These are phyloP conservation scores for Sminthurinus aureus DNA, from an alignment of 2,888 invertebrate species.

Conservation along the genomic window DNA sequence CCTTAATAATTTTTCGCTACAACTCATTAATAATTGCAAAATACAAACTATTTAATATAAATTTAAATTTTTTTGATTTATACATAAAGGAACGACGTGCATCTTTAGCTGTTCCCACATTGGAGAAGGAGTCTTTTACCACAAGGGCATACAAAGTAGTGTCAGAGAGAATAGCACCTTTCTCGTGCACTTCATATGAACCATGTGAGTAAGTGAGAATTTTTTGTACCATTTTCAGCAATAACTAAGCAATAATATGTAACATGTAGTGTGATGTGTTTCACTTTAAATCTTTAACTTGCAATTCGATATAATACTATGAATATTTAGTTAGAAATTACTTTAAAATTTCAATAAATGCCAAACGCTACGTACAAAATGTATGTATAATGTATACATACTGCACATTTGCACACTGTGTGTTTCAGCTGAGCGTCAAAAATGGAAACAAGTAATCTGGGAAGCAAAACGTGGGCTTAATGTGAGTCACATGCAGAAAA, in stretches of 20 bases:
- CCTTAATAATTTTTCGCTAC: too few species aligned
- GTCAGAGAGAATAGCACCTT: conserved; percentile 48
- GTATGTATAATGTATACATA: too few species aligned
- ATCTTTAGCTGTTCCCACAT: conserved; percentile 42
- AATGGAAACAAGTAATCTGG: conserved; percentile 53
- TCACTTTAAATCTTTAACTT: too few species aligned
- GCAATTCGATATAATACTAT: too few species aligned
- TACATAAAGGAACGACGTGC: conserved; percentile 46
- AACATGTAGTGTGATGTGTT: too few species aligned
- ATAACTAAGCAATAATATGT: too few species aligned
- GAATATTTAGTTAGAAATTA: too few species aligned
- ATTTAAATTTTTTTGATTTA: conserved; percentile 7
- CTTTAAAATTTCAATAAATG: too few species aligned
- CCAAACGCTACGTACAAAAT: too few species aligned
- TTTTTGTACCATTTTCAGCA: too few species aligned
- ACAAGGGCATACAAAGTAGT: conserved; percentile 51
- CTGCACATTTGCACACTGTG: conserved; percentile 11
- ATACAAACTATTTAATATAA: background rate
- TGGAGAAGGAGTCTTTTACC: conserved; percentile 53
- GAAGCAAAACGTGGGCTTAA: conserved; percentile 54
- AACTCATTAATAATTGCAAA: conserved; percentile 5
- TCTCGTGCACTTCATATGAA: conserved; percentile 45
- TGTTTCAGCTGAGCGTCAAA: conserved; percentile 32
- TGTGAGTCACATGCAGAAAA: conserved; percentile 56
- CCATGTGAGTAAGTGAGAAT: conserved; percentile 43